Percentiles rank a stretch among this genome's conserved stretches.
Conservation (phyloP, 2,113 vertebrate species). For the Anser brachyrhynchus region DNA sequence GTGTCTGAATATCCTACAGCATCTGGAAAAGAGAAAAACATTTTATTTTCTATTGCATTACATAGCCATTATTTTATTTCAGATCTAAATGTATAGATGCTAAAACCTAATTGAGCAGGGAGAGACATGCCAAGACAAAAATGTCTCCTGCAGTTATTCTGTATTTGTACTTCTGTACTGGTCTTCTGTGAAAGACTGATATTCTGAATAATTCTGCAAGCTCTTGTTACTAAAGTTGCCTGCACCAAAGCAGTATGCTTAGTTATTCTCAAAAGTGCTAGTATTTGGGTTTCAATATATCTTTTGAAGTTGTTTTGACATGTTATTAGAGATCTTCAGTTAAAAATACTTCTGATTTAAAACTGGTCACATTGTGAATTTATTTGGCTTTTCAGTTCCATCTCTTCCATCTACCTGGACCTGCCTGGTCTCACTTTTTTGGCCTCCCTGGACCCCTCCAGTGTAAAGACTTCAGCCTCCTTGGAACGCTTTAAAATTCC, state of each 20-base stretch:
- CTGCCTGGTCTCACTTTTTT: conserved; percentile 41
- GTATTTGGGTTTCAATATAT: background rate
- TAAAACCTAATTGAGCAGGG: background rate
- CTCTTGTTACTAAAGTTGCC: background rate
- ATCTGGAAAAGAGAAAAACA: background rate
- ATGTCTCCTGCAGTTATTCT: background rate
- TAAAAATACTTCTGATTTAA: conserved; percentile 17
- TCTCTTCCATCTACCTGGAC: conserved; percentile 27
- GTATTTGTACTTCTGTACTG: background rate
- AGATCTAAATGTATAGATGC: background rate
- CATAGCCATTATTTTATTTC: background rate
- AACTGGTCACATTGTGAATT: background rate
- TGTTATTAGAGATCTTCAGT: background rate
- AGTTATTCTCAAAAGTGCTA: background rate
- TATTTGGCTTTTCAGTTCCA: conserved; percentile 48
- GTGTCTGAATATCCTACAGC: background rate
- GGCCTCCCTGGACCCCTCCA: conserved; percentile 68
- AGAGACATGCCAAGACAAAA: background rate
- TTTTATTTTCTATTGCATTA: background rate
- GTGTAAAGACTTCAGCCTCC: conserved; percentile 47
- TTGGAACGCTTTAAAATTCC: conserved; percentile 62
- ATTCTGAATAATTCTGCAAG: background rate
- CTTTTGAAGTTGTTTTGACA: background rate
- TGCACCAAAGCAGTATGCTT: background rate
- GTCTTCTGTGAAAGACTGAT: background rate